Evolutionary conservation across 1,140 invertebrate genomes (phyloP).

Genomic region (Alviniconcha marisindica): DNA sequence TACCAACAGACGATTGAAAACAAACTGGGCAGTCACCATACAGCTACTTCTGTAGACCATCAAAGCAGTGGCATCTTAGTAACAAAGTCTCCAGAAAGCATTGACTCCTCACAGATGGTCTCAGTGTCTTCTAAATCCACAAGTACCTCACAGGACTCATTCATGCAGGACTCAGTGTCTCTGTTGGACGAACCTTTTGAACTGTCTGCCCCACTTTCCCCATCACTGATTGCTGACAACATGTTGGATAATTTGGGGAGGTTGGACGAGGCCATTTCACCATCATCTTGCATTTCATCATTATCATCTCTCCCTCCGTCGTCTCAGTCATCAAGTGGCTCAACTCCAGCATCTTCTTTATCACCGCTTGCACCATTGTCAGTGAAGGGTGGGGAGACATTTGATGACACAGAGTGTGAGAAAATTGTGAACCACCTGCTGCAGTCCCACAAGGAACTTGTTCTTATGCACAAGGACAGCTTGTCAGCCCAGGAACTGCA

Average conservation of each 20-base stretch:
- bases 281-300: too few relatives aligned
- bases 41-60: too few relatives aligned
- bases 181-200: too few relatives aligned
- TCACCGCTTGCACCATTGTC: neutral
- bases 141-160: too few relatives aligned
- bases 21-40: neutral
- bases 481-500: slow-evolving; percentile 23
- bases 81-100: too few relatives aligned
- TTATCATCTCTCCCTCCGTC: too few relatives aligned
- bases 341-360: neutral
- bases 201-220: too few relatives aligned
- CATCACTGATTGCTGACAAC: neutral
- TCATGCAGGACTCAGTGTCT: too few relatives aligned
- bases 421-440: neutral
- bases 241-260: neutral
- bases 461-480: neutral
- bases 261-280: neutral
- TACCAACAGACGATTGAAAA: neutral
- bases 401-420: slow-evolving; percentile 10
- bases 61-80: too few relatives aligned
- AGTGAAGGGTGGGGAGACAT: neutral
- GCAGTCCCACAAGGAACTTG: neutral
- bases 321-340: neutral
- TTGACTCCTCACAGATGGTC: too few relatives aligned
- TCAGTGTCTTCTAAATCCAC: too few relatives aligned